Base-by-base conservation (phyloP, 2,113 vertebrate genomes). In the Callospermophilus lateralis region DNA sequence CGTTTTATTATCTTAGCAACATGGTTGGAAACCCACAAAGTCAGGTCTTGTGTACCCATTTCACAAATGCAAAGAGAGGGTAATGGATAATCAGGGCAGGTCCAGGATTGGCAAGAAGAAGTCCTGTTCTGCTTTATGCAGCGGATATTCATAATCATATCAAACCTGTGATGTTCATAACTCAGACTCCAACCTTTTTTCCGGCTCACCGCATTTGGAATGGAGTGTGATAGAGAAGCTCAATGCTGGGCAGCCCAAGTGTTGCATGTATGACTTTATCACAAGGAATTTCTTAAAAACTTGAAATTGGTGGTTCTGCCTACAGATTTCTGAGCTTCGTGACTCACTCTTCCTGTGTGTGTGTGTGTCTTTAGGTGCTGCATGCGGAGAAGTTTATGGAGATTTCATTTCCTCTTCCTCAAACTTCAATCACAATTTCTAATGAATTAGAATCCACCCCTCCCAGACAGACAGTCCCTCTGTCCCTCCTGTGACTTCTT, bases 321-420 rank as follows among this genome's bases (percentile, higher is more conserved):
- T 61, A 19, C 6, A 77, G 68, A 68, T 76, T 51, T 95, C 34
- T 51, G 74, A 48, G 7, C 20, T 45, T 76, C 37, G 5, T 13
- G 20, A 42, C 0, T 45, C 37, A 0, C 8, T 30, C 55, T 83
- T 26, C 78, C 73, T 16, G n/a, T 55, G 16, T 22, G n/a, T 63
- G 20, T 55, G 42, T 4, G 13, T 58, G 73, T 51, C 11, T 84
- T 37, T 37, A 42, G 67, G 55, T 22, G 51, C 37, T 78, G 28
- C 30, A 2, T 5, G 17, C 48, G 90, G 87, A 93, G 68, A 86
- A 37, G 63, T 32, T 58, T 9, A 32, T 26, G 20, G 51, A 55
- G 45, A 91, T 80, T 92, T 92, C 45, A 39, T 88, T 96, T 65
- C 24, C 32, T 42, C 80, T 32, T 70, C 67, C 61, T 90, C 9